Percentiles rank a stretch among this genome's conserved stretches.
phyloP scores from a whole-genome alignment of 2,888 invertebrate species.

The Congeria kusceri region DNA sequence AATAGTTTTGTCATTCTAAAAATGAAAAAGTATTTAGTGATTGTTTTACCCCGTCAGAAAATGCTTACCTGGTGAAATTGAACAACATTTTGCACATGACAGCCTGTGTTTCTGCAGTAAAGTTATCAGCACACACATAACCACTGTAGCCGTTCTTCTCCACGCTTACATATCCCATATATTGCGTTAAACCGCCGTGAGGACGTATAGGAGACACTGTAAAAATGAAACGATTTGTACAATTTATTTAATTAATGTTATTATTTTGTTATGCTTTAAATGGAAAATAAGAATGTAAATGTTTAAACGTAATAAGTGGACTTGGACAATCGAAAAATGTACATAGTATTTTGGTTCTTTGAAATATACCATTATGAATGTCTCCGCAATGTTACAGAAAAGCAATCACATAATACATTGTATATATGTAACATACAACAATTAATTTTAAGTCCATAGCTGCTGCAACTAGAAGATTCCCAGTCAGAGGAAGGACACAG shows the following conservation, averaged over 20 bases:
- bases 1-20: background rate
- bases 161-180: background rate
- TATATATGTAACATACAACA: background rate
- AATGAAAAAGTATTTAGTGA: background rate
- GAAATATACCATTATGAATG: background rate
- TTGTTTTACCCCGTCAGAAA: background rate
- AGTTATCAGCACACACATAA: slow-evolving; percentile 1
- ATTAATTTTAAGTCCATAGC: background rate
- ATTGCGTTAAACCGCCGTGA: background rate
- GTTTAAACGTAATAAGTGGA: too few relatives aligned
- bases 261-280: background rate
- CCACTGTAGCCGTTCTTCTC: background rate
- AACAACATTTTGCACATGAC: slow-evolving; percentile 2
- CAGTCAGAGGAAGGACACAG: slow-evolving; percentile 2
- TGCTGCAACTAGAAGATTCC: background rate
- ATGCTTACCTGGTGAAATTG: too few relatives aligned
- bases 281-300: background rate
- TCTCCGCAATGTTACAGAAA: background rate
- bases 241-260: too few relatives aligned
- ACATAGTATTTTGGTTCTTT: background rate
- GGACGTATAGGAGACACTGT: background rate
- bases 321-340: too few relatives aligned
- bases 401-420: background rate
- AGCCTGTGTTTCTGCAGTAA: background rate
- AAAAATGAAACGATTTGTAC: background rate